These are phyloP conservation scores for Drosophila lacertosa DNA, from an alignment of 1,140 invertebrate genomes.

Conservation along the genomic window DNA sequence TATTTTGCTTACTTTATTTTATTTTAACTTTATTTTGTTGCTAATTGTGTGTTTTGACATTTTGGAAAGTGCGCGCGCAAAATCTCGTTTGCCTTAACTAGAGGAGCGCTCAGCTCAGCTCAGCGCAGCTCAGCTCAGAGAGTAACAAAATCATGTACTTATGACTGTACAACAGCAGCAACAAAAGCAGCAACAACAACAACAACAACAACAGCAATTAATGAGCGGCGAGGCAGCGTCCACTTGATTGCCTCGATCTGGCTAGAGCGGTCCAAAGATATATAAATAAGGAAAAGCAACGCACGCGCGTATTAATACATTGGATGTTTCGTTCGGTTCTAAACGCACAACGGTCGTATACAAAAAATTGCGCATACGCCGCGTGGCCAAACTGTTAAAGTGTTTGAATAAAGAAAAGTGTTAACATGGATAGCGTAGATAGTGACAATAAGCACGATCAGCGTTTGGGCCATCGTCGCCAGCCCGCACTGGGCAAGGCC, in stretches of 20 bases:
- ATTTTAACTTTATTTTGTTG: slow-evolving; percentile 31
- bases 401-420: not conserved
- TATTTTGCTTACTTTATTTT: slow-evolving; percentile 1
- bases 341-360: slow-evolving; percentile 49
- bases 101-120: slow-evolving; percentile 36
- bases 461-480: slow-evolving; percentile 69
- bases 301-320: slow-evolving; percentile 77
- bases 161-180: slow-evolving; percentile 35
- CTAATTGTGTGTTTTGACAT: slow-evolving; percentile 57
- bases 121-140: no score
- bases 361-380: slow-evolving; percentile 34
- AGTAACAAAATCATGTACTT: slow-evolving; percentile 39
- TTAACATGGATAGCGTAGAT: not conserved
- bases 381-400: slow-evolving; percentile 1
- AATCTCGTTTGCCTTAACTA: slow-evolving; percentile 76
- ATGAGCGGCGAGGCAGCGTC: slow-evolving; percentile 56
- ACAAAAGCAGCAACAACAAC: slow-evolving; percentile 4
- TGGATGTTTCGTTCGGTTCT: slow-evolving; percentile 61
- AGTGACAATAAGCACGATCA: slow-evolving; percentile 64
- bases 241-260: slow-evolving; percentile 79
- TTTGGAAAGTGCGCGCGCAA: slow-evolving; percentile 69
- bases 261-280: slow-evolving; percentile 68
- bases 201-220: slow-evolving; percentile 25
- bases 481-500: slow-evolving; percentile 75
- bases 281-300: slow-evolving; percentile 81